phyloP scores from a whole-genome alignment of 2,888 invertebrate genomes.

The Bellardia pandia region DNA sequence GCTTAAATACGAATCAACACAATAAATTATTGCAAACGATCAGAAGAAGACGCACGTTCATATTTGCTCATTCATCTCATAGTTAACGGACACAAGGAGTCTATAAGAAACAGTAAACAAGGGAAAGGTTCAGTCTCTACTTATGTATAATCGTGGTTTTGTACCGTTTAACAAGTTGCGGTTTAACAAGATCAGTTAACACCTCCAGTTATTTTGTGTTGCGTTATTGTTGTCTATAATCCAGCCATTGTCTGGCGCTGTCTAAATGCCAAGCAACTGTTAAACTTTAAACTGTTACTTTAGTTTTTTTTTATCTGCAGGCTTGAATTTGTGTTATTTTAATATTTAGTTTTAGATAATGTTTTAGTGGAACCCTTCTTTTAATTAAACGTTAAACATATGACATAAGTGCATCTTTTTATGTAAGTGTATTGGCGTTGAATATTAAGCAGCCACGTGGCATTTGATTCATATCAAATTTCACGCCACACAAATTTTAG shows the following conservation, averaged over 20 bases:
- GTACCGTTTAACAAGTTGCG: constrained; percentile 76
- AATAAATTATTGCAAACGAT: constrained; percentile 64
- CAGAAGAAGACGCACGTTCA: constrained; percentile 41
- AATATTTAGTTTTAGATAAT: constrained; percentile 37
- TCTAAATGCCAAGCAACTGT: constrained; percentile 39
- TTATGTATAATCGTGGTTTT: constrained; percentile 66
- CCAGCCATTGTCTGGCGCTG: constrained; percentile 18
- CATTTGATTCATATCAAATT: constrained; percentile 82
- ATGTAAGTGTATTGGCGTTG: constrained; percentile 41
- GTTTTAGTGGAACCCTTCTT: constrained; percentile 53
- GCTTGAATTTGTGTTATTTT: constrained; percentile 31
- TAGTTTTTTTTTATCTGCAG: neutral
- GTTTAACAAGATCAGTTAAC: constrained; percentile 81
- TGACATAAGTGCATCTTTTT: constrained; percentile 49
- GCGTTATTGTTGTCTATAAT: constrained; percentile 21
- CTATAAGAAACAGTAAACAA: constrained; percentile 5
- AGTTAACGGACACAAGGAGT: constrained; percentile 35
- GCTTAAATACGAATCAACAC: constrained; percentile 45
- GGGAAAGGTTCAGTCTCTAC: neutral
- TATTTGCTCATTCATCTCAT: constrained; percentile 62
- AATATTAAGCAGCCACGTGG: constrained; percentile 79
- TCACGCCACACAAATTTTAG: constrained; percentile 72
- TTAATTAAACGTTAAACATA: constrained; percentile 59
- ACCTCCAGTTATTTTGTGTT: constrained; percentile 76
- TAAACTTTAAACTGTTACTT: constrained; percentile 17